Conservation (phyloP, 2,797 vertebrate genomes). For the Pterois miles region DNA sequence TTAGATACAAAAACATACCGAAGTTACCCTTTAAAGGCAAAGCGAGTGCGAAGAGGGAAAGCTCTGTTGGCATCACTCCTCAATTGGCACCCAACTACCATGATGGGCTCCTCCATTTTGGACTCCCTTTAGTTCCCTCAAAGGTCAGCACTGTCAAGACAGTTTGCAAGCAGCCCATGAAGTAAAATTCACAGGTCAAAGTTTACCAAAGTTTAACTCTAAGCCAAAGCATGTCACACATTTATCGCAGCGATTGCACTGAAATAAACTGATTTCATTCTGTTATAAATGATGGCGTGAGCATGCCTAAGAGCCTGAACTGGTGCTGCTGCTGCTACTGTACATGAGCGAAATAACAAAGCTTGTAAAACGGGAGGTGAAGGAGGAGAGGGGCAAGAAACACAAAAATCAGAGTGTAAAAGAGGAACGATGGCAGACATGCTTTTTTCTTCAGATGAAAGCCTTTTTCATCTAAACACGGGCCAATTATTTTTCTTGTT, state of each 20-base stretch:
- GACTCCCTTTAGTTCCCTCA: not conserved
- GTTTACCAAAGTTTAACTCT: slow-evolving; percentile 15
- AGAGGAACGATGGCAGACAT: slow-evolving; percentile 22
- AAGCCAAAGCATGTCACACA: not conserved
- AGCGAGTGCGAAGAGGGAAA: not conserved
- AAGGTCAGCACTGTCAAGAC: slow-evolving; percentile 43
- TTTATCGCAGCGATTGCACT: not conserved
- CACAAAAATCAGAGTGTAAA: slow-evolving; percentile 10
- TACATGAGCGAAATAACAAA: slow-evolving; percentile 9
- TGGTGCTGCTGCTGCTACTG: not conserved
- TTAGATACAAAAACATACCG: too few relatives aligned
- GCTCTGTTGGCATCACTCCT: not conserved
- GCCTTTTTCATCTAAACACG: slow-evolving; percentile 56
- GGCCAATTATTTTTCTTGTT: slow-evolving; percentile 69
- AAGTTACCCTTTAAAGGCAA: too few relatives aligned
- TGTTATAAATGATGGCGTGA: slow-evolving; percentile 1
- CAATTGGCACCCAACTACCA: not conserved
- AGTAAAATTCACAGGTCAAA: slow-evolving; percentile 19
- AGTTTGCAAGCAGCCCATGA: not conserved
- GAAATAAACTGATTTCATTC: not conserved
- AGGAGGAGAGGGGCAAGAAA: slow-evolving; percentile 11
- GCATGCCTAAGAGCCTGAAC: not conserved
- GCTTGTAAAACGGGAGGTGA: slow-evolving; percentile 1
- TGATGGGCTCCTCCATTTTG: not conserved
- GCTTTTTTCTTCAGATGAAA: slow-evolving; percentile 64